A percentile compares a stretch with the other conserved stretches of the same genome.
Conservation (phyloP, 2,797 vertebrate genomes). For the Liparis tanakae region DNA sequence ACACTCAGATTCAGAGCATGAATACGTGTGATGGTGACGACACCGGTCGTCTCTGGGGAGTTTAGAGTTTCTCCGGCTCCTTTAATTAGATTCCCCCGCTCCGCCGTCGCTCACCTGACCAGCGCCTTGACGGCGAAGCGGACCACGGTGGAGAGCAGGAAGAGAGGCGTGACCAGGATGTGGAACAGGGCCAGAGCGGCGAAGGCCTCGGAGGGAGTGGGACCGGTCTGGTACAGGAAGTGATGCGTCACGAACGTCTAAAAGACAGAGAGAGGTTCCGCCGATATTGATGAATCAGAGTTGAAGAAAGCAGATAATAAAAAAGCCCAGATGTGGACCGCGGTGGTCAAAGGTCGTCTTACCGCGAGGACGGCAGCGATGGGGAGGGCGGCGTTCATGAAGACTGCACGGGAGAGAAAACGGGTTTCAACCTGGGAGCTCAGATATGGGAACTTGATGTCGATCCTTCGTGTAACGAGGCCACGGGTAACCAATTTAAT, state of each 20-base stretch:
- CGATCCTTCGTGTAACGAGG: no score
- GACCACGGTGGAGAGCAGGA: slow-evolving; percentile 96
- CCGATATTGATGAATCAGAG: not conserved
- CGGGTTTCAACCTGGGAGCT: not conserved
- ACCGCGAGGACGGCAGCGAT: slow-evolving; percentile 96
- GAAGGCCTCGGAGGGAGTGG: slow-evolving; percentile 90
- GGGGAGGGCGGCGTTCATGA: slow-evolving; percentile 98
- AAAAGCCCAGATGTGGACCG: no score
- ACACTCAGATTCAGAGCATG: not conserved
- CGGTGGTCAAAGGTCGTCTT: slow-evolving; percentile 69
- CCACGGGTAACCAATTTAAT: no score
- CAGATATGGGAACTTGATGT: no score
- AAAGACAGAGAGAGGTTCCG: not conserved
- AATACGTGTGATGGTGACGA: slow-evolving; percentile 25
- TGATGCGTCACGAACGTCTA: slow-evolving; percentile 92
- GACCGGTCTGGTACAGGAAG: slow-evolving; percentile 65
- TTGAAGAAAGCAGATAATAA: not conserved
- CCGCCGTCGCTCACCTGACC: slow-evolving; percentile 84
- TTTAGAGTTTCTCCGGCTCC: slow-evolving; percentile 55
- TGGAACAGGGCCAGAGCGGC: slow-evolving; percentile 95
- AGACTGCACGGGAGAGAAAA: slow-evolving; percentile 83
- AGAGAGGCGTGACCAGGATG: slow-evolving; percentile 95
- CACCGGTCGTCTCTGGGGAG: slow-evolving; percentile 44
- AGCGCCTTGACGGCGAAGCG: slow-evolving; percentile 96
- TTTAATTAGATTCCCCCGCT: slow-evolving; percentile 48